Percentiles rank a stretch among this genome's conserved stretches.
Conservation (phyloP, 2,888 invertebrate genomes). For the Maniola hyperantus region DNA sequence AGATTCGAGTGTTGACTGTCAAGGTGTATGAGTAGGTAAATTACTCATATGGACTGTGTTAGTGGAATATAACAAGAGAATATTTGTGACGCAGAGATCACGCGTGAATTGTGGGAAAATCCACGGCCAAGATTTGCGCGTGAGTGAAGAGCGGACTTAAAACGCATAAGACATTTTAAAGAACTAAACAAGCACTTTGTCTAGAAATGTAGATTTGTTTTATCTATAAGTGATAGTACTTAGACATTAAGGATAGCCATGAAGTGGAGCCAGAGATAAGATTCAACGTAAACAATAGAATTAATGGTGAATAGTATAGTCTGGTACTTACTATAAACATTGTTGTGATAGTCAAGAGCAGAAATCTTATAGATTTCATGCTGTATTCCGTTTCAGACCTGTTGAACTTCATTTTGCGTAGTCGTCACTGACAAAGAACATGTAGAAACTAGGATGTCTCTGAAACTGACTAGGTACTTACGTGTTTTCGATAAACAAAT, state of each 20-base stretch:
- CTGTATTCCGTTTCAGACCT: conserved; percentile 73
- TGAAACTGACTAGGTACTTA: conserved; percentile 16
- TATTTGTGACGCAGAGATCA: too few species aligned
- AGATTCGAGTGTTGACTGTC: too few species aligned
- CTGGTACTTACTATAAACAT: conserved; percentile 74
- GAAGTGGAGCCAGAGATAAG: background rate
- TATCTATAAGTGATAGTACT: conserved; percentile 9
- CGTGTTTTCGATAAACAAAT: conserved; percentile 16
- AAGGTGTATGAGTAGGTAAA: too few species aligned
- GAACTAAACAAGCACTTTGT: too few species aligned
- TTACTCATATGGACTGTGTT: too few species aligned
- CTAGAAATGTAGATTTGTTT: background rate
- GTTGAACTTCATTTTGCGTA: conserved; percentile 59
- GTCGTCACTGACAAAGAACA: conserved; percentile 38
- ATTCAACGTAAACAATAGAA: background rate
- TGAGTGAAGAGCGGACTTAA: background rate
- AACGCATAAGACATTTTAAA: too few species aligned
- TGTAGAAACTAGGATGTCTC: conserved; percentile 15
- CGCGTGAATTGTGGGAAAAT: too few species aligned
- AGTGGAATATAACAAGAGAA: too few species aligned
- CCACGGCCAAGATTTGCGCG: too few species aligned
- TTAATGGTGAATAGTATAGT: background rate
- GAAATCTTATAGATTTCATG: conserved; percentile 75
- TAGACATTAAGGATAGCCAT: too few species aligned
- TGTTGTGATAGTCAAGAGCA: conserved; percentile 69